Evolutionary conservation across 1,140 invertebrate genomes (phyloP).

Genomic region (Drosophila kikkawai): DNA sequence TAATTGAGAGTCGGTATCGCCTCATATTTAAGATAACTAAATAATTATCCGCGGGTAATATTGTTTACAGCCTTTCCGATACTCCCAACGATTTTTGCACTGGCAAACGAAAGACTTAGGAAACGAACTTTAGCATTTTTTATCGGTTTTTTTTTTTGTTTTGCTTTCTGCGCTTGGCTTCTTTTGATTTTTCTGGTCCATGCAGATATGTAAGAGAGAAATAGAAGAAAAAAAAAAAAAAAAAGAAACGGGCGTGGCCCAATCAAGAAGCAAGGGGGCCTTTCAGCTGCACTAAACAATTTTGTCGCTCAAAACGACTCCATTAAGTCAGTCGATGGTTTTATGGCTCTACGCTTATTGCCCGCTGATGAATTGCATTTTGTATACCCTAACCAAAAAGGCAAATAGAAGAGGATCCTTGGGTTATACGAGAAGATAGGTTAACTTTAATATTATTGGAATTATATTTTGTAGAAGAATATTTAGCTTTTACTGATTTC

Average conservation of each 20-base stretch:
- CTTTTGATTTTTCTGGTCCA: slow-evolving; percentile 3
- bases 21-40: slow-evolving; percentile 63
- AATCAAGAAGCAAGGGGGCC: slow-evolving; percentile 12
- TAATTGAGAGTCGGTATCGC: slow-evolving; percentile 18
- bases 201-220: slow-evolving; percentile 7
- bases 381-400: slow-evolving; percentile 1
- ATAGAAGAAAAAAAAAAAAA: neutral
- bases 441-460: neutral
- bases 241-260: slow-evolving; percentile 24
- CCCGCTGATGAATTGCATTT: slow-evolving; percentile 62
- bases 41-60: slow-evolving; percentile 64
- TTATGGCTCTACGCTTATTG: slow-evolving; percentile 63
- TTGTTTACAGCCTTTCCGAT: slow-evolving; percentile 26
- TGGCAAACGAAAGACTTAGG: slow-evolving; percentile 71
- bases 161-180: slow-evolving; percentile 1
- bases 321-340: slow-evolving; percentile 58
- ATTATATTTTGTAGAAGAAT: too few species aligned
- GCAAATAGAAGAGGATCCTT: neutral
- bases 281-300: slow-evolving; percentile 40
- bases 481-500: too few species aligned
- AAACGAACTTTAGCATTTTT: slow-evolving; percentile 71
- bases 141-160: neutral
- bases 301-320: slow-evolving; percentile 67
- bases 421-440: neutral
- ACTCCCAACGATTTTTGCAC: slow-evolving; percentile 29